Percentiles rank a stretch among this genome's conserved stretches.
Evolutionary conservation across 2,113 vertebrate species (phyloP).

Genomic region (Okapia johnstoni): DNA sequence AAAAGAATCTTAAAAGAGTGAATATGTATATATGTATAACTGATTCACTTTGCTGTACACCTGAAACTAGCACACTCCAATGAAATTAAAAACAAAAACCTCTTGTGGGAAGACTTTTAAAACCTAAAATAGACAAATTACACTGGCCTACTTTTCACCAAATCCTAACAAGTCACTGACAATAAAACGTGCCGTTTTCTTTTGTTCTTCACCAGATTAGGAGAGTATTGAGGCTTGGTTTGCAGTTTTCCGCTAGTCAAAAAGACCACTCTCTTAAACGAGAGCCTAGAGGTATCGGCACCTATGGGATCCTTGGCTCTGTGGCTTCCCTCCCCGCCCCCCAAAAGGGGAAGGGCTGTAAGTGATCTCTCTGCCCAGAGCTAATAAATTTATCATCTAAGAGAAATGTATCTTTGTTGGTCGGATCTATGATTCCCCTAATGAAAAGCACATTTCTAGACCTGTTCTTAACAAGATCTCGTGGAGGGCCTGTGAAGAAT

Average conservation of each 20-base stretch:
- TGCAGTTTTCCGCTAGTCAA: background rate
- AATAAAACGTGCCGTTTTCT: background rate
- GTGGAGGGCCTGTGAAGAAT: conserved; percentile 67
- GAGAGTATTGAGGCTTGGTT: background rate
- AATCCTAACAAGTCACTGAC: background rate
- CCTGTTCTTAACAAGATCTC: conserved; percentile 69
- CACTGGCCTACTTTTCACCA: background rate
- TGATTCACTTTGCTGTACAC: background rate
- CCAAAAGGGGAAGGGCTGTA: background rate
- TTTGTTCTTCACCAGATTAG: background rate
- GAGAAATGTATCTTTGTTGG: conserved; percentile 73
- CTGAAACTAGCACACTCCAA: background rate
- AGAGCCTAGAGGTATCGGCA: background rate
- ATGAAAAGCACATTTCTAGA: conserved; percentile 76
- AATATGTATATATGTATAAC: background rate
- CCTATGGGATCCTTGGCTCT: background rate
- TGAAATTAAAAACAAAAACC: background rate
- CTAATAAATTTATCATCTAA: conserved; percentile 69
- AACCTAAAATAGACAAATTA: background rate
- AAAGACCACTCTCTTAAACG: background rate
- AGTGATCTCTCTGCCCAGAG: conserved; percentile 54
- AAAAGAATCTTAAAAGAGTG: background rate
- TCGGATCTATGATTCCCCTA: conserved; percentile 70
- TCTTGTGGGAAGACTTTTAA: conserved; percentile 28
- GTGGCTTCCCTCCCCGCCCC: accelerated